Evolutionary conservation across 2,888 invertebrate species (phyloP).

Genomic region (Pandemis corylana): DNA sequence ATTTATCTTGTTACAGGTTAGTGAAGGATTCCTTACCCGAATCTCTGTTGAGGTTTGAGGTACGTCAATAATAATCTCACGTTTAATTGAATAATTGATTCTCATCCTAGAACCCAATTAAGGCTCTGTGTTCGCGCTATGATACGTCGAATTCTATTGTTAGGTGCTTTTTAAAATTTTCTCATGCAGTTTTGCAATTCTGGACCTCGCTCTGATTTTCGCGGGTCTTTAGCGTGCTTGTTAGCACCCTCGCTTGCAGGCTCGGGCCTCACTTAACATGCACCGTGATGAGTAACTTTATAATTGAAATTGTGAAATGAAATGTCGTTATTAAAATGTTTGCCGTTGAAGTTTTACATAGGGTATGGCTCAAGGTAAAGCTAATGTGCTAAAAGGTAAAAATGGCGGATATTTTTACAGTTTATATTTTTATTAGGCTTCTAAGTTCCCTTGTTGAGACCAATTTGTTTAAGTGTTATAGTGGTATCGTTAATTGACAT

Average conservation of each 20-base stretch:
- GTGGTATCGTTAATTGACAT: too few relatives aligned
- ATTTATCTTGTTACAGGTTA: constrained; percentile 38
- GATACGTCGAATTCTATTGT: constrained; percentile 66
- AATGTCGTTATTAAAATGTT: constrained; percentile 7
- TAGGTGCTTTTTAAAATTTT: constrained; percentile 56
- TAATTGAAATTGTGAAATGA: constrained; percentile 39
- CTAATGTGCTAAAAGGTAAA: constrained; percentile 7
- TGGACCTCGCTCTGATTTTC: constrained; percentile 74
- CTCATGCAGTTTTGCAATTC: constrained; percentile 73
- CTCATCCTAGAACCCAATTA: constrained; percentile 33
- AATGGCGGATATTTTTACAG: not conserved
- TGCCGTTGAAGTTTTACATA: not conserved
- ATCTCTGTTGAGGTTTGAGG: constrained; percentile 36
- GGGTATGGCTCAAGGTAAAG: not conserved
- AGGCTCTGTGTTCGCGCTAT: constrained; percentile 46
- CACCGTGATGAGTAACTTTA: constrained; percentile 36
- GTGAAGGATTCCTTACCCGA: constrained; percentile 40
- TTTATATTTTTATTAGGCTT: too few relatives aligned
- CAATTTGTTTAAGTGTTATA: too few relatives aligned
- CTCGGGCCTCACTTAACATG: constrained; percentile 36
- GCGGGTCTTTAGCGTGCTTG: constrained; percentile 64
- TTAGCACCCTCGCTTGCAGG: constrained; percentile 60
- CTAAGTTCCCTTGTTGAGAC: too few relatives aligned
- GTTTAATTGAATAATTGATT: constrained; percentile 41
- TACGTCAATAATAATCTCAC: constrained; percentile 38